Conservation (phyloP, 1,140 invertebrate genomes). For the Cyrtorhinus lividipennis region DNA sequence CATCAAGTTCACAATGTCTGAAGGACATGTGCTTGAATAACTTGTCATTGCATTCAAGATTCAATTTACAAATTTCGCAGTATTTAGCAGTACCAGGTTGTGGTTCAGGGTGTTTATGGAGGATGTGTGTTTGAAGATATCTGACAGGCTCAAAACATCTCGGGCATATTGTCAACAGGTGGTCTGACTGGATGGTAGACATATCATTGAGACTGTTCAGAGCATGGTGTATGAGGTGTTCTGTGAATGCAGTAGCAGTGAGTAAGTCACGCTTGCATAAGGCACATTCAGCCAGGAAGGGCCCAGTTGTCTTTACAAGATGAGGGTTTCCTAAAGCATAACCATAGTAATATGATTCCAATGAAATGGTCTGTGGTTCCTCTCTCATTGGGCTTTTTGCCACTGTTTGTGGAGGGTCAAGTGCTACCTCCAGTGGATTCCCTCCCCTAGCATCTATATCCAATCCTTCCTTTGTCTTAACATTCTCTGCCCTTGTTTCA, state of each 20-base stretch:
- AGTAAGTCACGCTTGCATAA: conserved; percentile 39
- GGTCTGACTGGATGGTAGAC: not conserved
- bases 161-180: conserved; percentile 15
- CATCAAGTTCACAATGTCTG: conserved; percentile 55
- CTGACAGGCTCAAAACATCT: not conserved
- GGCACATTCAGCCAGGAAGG: conserved; percentile 33
- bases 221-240: conserved; percentile 49
- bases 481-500: too few species aligned
- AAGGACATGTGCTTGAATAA: conserved; percentile 60
- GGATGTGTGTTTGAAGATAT: not conserved
- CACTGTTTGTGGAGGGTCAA: too few species aligned
- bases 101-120: not conserved
- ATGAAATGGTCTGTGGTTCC: conserved; percentile 7
- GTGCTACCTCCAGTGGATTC: too few species aligned
- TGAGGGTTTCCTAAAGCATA: conserved; percentile 31
- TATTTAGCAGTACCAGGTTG: not conserved
- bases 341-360: conserved; percentile 45
- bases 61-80: conserved; percentile 30
- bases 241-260: conserved; percentile 47
- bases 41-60: conserved; percentile 22
- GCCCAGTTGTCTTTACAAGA: conserved; percentile 16
- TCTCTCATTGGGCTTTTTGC: not conserved
- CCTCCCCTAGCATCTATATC: too few species aligned
- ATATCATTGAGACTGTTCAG: conserved; percentile 30
- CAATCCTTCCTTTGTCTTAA: too few species aligned